phyloP scores from a whole-genome alignment of 1,140 invertebrate genomes.

The Archivesica marissinica region DNA sequence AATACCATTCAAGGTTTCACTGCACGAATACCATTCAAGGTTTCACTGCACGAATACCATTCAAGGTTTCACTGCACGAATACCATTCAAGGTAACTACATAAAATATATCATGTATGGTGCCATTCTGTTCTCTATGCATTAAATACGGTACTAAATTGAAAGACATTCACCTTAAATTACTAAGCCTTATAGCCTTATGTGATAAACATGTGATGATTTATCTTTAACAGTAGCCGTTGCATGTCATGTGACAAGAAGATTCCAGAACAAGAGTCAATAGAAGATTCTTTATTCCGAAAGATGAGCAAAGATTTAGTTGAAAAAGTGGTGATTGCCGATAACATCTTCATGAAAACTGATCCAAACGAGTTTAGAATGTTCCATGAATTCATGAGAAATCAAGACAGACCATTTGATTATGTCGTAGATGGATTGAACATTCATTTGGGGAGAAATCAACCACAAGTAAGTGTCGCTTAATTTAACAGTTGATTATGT shows the following conservation, averaged over 20 bases:
- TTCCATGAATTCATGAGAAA: background rate
- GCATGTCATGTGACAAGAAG: background rate
- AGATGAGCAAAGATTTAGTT: background rate
- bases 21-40: too few relatives aligned
- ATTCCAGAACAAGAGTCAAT: background rate
- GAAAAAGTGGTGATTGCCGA: background rate
- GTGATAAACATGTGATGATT: too few relatives aligned
- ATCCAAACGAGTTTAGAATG: background rate
- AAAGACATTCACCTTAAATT: too few relatives aligned
- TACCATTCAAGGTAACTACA: too few relatives aligned
- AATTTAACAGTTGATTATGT: constrained; percentile 20
- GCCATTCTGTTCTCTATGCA: too few relatives aligned
- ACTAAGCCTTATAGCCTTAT: too few relatives aligned
- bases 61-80: too few relatives aligned
- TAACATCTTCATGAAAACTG: background rate
- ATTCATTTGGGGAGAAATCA: background rate
- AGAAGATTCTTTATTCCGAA: background rate
- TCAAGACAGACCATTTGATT: constrained; percentile 23
- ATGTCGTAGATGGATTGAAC: constrained; percentile 26
- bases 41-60: too few relatives aligned
- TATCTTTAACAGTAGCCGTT: background rate
- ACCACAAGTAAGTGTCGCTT: background rate
- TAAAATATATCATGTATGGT: too few relatives aligned
- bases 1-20: too few relatives aligned
- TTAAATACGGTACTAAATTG: too few relatives aligned